Evolutionary conservation across 1,140 invertebrate species (phyloP).

Genomic region (Caerostris extrusa): DNA sequence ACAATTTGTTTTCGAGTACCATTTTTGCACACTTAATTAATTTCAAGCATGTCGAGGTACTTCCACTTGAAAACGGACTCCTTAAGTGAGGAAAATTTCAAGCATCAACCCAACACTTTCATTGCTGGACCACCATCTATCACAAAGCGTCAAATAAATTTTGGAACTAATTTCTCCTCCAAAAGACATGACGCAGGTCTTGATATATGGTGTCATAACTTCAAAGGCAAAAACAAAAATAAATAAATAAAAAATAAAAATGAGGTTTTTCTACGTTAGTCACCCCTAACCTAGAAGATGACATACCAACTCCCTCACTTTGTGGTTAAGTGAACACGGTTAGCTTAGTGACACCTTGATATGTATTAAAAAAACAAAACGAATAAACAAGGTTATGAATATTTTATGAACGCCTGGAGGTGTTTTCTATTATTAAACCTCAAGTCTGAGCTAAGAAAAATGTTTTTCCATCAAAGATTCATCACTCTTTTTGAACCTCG

Average conservation of each 20-base stretch:
- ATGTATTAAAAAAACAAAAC: slow-evolving; percentile 49
- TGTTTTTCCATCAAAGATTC: slow-evolving; percentile 51
- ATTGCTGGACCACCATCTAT: slow-evolving; percentile 9
- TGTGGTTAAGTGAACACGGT: slow-evolving; percentile 38
- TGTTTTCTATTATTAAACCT: slow-evolving; percentile 45
- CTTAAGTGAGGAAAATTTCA: background rate
- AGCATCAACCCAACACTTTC: background rate
- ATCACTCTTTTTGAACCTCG: slow-evolving; percentile 10
- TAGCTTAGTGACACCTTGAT: slow-evolving; percentile 25
- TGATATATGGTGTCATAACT: slow-evolving; percentile 57
- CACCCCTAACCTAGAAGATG: slow-evolving; percentile 11
- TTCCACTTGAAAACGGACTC: background rate
- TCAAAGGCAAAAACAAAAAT: background rate
- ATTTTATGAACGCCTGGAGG: slow-evolving; percentile 33
- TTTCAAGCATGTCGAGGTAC: background rate
- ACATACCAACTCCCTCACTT: background rate
- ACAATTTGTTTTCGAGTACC: background rate
- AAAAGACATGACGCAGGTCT: slow-evolving; percentile 29
- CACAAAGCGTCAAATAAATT: slow-evolving; percentile 57
- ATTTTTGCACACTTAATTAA: background rate
- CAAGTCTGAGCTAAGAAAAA: slow-evolving; percentile 8
- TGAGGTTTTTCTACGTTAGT: background rate
- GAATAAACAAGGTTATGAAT: slow-evolving; percentile 58
- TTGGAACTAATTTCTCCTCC: slow-evolving; percentile 53
- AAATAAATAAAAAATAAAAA: no score